Evolutionary conservation across 2,797 vertebrate genomes (phyloP), one percentile per base, ranked within the genome.

Genomic region (Melanogrammus aeglefinus): DNA sequence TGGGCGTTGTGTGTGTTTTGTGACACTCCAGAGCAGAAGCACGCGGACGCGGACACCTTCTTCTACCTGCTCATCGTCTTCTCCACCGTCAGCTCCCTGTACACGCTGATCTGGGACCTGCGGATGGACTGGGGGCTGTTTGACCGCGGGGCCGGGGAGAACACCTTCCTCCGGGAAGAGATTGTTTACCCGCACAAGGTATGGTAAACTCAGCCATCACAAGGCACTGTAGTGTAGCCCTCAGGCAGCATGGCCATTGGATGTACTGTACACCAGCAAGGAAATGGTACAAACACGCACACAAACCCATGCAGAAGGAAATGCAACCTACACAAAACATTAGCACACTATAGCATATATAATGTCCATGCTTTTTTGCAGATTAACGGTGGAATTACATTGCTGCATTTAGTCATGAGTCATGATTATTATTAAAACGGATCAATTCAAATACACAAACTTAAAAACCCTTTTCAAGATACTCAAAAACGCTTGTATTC

Each of bases 41-140:
- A 99, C 79, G 92, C 93, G 0, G 98, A 99, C 71, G 93, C 94
- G 4, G 92, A 93, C 87, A 96, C 96, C 82, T 99, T 99, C 94
- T 96, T 99, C 94, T 99, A 99, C 94, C 93, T 99, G 93, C 96
- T 98, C 92, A 95, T 99, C 73, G 84, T 97, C 77, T 98, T 95
- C 91, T 97, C 92, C 79, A 91, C 94, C 79, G 92, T 98, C 94
- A 98, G 97, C 92, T 98, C 97, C 29, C 95, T 96, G 76, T 99
- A 99, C 86, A 99, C 97, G 0, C 96, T 99, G 72, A 97, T 98
- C 89, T 99, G 97, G 98, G 98, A 99, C 86, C 94, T 99, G 88
- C 97, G 97, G 87, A 99, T 99, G 98, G 98, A 99, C 91, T 99
- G 98, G 98, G 97, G 98, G 78, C 95, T 99, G 89, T 99, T 99